These are phyloP conservation scores for Allacma fusca DNA, from an alignment of 2,888 invertebrate species.

Conservation along the genomic window DNA sequence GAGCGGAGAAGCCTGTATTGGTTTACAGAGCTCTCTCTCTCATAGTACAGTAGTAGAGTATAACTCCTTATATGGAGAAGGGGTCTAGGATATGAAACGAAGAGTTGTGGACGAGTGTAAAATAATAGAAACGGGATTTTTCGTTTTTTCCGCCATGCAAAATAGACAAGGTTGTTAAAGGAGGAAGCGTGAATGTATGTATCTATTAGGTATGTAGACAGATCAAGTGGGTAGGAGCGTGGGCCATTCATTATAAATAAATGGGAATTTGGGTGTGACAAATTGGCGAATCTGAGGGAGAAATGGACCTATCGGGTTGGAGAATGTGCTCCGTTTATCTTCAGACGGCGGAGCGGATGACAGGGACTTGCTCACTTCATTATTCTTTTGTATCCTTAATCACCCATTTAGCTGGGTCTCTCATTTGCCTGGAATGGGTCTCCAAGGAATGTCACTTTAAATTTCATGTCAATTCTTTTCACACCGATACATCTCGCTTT, in stretches of 20 bases:
- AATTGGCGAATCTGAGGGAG: conserved; percentile 57
- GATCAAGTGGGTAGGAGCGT: conserved; percentile 38
- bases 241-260: conserved; percentile 52
- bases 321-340: conserved; percentile 54
- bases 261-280: conserved; percentile 58
- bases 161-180: conserved; percentile 19
- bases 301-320: conserved; percentile 51
- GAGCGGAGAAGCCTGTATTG: background rate
- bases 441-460: conserved; percentile 51
- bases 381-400: conserved; percentile 60
- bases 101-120: conserved; percentile 14
- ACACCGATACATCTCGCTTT: conserved; percentile 51
- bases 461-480: conserved; percentile 52
- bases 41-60: background rate
- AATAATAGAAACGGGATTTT: conserved; percentile 13
- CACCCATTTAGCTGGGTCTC: conserved; percentile 56
- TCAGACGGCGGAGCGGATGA: conserved; percentile 54
- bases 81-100: background rate
- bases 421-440: conserved; percentile 59
- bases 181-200: conserved; percentile 1
- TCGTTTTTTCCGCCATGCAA: conserved; percentile 11
- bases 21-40: background rate
- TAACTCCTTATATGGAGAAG: background rate
- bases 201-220: conserved; percentile 22
- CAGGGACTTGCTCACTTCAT: conserved; percentile 61